These are phyloP conservation scores for fruit fly (Drosophila melanogaster) DNA, from an alignment of 1,140 invertebrate species.

Conservation along the genomic window DNA sequence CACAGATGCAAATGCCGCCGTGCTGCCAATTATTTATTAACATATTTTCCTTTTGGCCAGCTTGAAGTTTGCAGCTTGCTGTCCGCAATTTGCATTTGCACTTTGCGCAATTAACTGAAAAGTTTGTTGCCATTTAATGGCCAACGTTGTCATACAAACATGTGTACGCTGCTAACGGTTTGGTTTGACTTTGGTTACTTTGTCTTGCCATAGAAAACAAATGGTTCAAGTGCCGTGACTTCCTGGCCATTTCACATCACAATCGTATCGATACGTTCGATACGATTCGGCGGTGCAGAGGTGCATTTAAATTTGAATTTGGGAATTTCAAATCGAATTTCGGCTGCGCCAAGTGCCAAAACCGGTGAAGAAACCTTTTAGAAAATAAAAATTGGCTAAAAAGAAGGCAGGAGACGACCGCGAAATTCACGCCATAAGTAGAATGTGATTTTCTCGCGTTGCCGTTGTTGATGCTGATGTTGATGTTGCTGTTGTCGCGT, in stretches of 20 bases:
- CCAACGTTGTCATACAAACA: slow-evolving; percentile 39
- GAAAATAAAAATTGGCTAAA: slow-evolving; percentile 8
- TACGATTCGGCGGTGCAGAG: slow-evolving; percentile 12
- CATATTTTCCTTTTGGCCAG: slow-evolving; percentile 37
- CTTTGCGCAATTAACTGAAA: slow-evolving; percentile 60
- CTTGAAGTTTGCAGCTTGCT: slow-evolving; percentile 1
- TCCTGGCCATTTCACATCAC: slow-evolving; percentile 67
- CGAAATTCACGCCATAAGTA: slow-evolving; percentile 81
- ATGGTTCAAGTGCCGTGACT: slow-evolving; percentile 80
- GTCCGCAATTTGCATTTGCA: slow-evolving; percentile 39
- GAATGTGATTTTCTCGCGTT: slow-evolving; percentile 79
- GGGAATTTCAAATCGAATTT: slow-evolving; percentile 79
- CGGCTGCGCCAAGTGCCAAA: slow-evolving; percentile 68
- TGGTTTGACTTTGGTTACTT: neutral
- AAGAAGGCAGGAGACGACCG: slow-evolving; percentile 52
- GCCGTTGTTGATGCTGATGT: slow-evolving; percentile 18
- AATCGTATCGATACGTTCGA: slow-evolving; percentile 8
- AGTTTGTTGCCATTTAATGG: slow-evolving; percentile 36
- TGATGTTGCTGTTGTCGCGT: slow-evolving; percentile 67
- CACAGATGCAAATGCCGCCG: slow-evolving; percentile 43
- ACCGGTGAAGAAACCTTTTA: slow-evolving; percentile 19
- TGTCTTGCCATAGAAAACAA: slow-evolving; percentile 49
- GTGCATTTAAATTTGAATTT: slow-evolving; percentile 83
- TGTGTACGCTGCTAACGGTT: slow-evolving; percentile 60
- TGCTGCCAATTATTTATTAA: slow-evolving; percentile 64